phyloP scores from a whole-genome alignment of 1,140 invertebrate species.

The Nasonia giraulti region DNA sequence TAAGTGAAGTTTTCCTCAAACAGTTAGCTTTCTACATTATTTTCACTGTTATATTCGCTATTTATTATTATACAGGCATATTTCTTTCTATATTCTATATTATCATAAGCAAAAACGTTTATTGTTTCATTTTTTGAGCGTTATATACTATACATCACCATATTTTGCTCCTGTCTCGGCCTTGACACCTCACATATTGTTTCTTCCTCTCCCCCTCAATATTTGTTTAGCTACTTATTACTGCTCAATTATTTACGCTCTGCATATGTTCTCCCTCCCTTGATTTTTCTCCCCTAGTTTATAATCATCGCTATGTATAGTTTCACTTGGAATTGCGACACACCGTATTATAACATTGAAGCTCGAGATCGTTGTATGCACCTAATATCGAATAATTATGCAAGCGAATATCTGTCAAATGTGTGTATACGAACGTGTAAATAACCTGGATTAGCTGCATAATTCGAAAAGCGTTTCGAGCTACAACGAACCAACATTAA shows the following conservation, averaged over 20 bases:
- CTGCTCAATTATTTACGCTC: constrained; percentile 17
- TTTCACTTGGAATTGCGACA: constrained; percentile 30
- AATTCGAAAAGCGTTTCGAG: not conserved
- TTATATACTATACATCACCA: not conserved
- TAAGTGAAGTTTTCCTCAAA: constrained; percentile 69
- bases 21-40: constrained; percentile 48
- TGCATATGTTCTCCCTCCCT: not conserved
- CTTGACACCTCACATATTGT: constrained; percentile 18
- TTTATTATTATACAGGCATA: not conserved
- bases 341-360: not conserved
- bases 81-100: not conserved
- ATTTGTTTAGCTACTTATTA: constrained; percentile 13
- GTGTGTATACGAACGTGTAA: no score
- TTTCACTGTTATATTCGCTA: constrained; percentile 34
- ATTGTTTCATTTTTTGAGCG: constrained; percentile 25
- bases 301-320: not conserved
- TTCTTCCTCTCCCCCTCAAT: not conserved
- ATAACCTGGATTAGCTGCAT: no score
- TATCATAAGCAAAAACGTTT: not conserved
- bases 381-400: not conserved
- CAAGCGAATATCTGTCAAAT: no score
- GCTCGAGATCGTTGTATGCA: constrained; percentile 37
- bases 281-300: constrained; percentile 26
- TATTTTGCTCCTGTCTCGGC: not conserved
- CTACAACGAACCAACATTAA: not conserved